Base-by-base conservation (phyloP, 2,888 invertebrate species). In the Stenurella melanura region DNA sequence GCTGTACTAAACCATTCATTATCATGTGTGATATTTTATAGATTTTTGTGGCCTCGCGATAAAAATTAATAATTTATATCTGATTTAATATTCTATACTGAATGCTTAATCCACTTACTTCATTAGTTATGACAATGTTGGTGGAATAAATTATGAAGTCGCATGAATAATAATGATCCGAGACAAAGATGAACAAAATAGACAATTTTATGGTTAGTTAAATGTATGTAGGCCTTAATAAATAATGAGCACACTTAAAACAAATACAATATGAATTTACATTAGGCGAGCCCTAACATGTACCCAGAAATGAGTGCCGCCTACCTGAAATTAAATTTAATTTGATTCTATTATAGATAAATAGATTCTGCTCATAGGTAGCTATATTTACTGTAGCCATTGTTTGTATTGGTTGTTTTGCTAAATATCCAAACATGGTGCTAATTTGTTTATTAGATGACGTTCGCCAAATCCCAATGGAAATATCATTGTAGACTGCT, bases 261-360 rank as follows among this genome's bases (percentile, higher is more conserved):
- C 70, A 70, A 70, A 60, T 60, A 58, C 38, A 60, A 18, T 70
- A 70, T 70, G 70, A 70, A 70, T 70, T 70, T 58, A 69, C 60
- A 70, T 70, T 70, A 70, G 68, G 57, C 68, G 26, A 70, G 58
- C 60, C 60, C 70, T 34, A 42, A 60, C 58, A 70, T 60, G 42
- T 58, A 58, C 60, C 58, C 70, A 70, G 70, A 70, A 70, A 38
- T 70, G 70, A 70, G 70, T 70, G 38, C 58, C 70, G 58, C 70
- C 70, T 70, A 70, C 60, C 60, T 68, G 26, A 11, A 56, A 68
- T 67, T 67, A 56, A 68, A 70, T 42, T 38, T 18, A 60, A 70
- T 70, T 70, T 70, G 70, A 70, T 70, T 70, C 70, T 60, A 70
- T 70, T 70, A 70, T 60, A 70, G 70, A 70, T 70, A 70, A 10